Evolutionary conservation across 2,113 vertebrate genomes (phyloP).

Genomic region (Aspidoscelis tigris): DNA sequence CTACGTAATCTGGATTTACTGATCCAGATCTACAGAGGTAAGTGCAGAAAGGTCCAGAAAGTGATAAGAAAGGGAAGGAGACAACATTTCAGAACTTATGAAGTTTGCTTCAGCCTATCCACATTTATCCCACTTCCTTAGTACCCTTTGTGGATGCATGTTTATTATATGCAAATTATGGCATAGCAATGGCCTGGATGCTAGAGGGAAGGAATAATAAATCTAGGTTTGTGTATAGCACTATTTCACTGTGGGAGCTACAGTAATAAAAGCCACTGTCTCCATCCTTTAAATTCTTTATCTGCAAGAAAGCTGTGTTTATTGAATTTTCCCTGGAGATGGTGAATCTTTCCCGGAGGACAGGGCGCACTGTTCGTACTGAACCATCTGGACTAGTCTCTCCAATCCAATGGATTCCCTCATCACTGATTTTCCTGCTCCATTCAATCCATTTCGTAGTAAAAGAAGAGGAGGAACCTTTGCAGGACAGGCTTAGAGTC

Average conservation of each 20-base stretch:
- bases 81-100: no score
- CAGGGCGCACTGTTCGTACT: fast-evolving
- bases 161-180: no score
- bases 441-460: neutral
- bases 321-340: constrained; percentile 3
- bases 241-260: neutral
- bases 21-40: no score
- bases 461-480: neutral
- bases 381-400: neutral
- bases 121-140: no score
- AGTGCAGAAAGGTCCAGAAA: no score
- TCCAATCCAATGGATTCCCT: constrained; percentile 25
- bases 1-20: no score
- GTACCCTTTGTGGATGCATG: no score
- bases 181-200: no score
- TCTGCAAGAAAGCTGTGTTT: neutral
- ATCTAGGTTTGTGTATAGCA: neutral
- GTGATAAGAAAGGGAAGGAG: no score
- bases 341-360: neutral
- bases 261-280: constrained; percentile 25
- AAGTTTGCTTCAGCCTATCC: no score
- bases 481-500: constrained; percentile 4
- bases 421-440: neutral
- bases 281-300: neutral
- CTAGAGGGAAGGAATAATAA: no score